Base-by-base conservation (phyloP, 2,888 invertebrate species). In the Oligia latruncula region DNA sequence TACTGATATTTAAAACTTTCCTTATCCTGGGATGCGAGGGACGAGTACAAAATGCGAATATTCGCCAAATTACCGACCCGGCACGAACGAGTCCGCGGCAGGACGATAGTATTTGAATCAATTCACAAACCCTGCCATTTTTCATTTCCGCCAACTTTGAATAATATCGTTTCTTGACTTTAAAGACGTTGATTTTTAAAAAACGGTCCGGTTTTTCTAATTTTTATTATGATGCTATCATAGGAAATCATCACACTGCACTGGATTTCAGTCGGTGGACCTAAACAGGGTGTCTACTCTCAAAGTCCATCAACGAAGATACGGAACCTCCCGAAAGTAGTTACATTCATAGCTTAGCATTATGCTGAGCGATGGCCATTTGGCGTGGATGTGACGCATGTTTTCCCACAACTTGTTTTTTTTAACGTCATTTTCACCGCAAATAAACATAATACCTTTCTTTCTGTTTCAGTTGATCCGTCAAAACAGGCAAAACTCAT, bases 11-110 rank as follows among this genome's bases (percentile, higher is more conserved):
- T 62, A 71, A 71, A 71, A 71, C 55, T 80, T 80, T 46, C 15
- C 46, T 60, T 58, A 83, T 60, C 15, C 29, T 4, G 1, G 8
- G 20, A 55, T 29, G 20, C 46, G 46, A 80, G 72, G 0, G 15
- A 49, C 40, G 46, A n/a, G 52, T 62, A 49, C 52, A n/a, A 67
- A 71, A 80, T 55, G 71, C 49, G 75, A 70, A 79, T 81, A 81
- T 87, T 87, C 67, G 78, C 89, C 77, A 84, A 87, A 87, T 87
- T 78, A 87, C 66, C n/a, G 71, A 40, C 52, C 67, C 46, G 67
- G 78, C 87, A 89, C 85, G 85, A 73, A 78, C 74, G n/a, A 3
- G 58, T 64, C 71, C 77, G 68, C 64, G 71, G 29, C 64, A 60
- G n/a, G 4, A 68, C 72, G 70, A 72, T 84, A 78, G 78, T 81